Base-by-base conservation (phyloP, 2,797 vertebrate species). In the Allobates femoralis region DNA sequence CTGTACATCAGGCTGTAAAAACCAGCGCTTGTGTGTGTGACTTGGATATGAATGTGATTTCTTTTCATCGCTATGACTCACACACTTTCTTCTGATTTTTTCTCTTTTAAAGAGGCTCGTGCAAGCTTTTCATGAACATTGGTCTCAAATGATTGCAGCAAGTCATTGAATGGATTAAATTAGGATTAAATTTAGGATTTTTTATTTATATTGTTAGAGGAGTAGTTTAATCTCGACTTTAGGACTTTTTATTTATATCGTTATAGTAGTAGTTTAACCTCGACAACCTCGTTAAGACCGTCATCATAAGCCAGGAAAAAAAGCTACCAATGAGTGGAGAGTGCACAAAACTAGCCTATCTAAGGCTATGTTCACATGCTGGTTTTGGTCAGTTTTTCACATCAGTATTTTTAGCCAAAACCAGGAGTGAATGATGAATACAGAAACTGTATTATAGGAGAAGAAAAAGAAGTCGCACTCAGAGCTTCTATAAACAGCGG, bases 1-100 rank as follows among this genome's bases (percentile, higher is more conserved):
- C 69, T 34, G n/a, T n/a, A 81, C 28, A 82, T 81, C 62, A 81
- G 79, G 37, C 60, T 28, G 46, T 69, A 34, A 69, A 69, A 69
- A 69, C 62, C 26, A 18, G 56, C n/a, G 55, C 58, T 34, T 4
- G 71, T 74, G 71, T 8, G 28, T 81, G 46, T 56, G 64, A 71
- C 50, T 55, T 37, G 55, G 53, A 58, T 78, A 78, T 23, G 60
- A 78, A 78, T 78, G 76, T 58, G 58, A 58, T 78, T 34, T 73
- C 69, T 73, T 73, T 73, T 56, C 30, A 58, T 37, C 76, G 30
- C 56, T 77, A 55, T 77, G 75, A 77, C 51, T 81, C 28, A 53
- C 46, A 41, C 14, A 46, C 2, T 34, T 18, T 34, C 23, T 23
- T 74, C n/a, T 46, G n/a, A 15, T 37, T 82, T 34, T 56, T 1